These are phyloP conservation scores for Corydoras sp. DNA, from an alignment of 2,113 vertebrate species.

Conservation along the genomic window DNA sequence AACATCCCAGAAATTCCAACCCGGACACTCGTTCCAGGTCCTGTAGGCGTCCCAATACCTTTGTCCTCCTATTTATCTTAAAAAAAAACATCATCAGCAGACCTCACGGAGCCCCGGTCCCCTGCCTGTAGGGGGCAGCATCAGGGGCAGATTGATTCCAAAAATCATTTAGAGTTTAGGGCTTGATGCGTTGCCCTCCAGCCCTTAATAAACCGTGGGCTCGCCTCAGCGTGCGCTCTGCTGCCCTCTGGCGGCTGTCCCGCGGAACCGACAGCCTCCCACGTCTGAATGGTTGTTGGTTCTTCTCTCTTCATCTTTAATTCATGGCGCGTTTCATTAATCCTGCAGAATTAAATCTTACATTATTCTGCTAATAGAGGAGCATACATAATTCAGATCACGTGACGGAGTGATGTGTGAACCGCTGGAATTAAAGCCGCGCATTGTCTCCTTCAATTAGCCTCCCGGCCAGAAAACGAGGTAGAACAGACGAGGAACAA, in stretches of 20 bases:
- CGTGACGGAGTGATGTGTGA: slow-evolving; percentile 10
- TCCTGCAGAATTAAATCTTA: background rate
- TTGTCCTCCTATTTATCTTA: too few relatives aligned
- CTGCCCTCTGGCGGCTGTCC: slow-evolving; percentile 29
- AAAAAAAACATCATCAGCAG: too few relatives aligned
- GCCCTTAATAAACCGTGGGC: too few relatives aligned
- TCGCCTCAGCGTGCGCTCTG: slow-evolving; percentile 1
- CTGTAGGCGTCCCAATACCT: too few relatives aligned
- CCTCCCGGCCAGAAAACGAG: too few relatives aligned
- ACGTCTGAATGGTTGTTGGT: background rate
- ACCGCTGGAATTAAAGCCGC: background rate
- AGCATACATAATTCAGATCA: slow-evolving; percentile 12
- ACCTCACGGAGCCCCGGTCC: too few relatives aligned
- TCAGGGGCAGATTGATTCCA: too few relatives aligned
- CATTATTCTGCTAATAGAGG: background rate
- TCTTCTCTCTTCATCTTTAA: slow-evolving; percentile 1
- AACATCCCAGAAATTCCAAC: too few relatives aligned
- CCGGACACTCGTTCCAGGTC: too few relatives aligned
- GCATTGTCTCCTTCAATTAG: background rate
- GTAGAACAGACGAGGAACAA: too few relatives aligned
- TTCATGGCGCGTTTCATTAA: slow-evolving; percentile 1
- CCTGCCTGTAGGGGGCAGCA: too few relatives aligned
- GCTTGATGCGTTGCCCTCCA: too few relatives aligned
- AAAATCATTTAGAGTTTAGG: background rate
- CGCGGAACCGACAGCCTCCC: background rate